Conservation (phyloP, 2,888 invertebrate genomes). For the Anoplius nigerrimus region DNA sequence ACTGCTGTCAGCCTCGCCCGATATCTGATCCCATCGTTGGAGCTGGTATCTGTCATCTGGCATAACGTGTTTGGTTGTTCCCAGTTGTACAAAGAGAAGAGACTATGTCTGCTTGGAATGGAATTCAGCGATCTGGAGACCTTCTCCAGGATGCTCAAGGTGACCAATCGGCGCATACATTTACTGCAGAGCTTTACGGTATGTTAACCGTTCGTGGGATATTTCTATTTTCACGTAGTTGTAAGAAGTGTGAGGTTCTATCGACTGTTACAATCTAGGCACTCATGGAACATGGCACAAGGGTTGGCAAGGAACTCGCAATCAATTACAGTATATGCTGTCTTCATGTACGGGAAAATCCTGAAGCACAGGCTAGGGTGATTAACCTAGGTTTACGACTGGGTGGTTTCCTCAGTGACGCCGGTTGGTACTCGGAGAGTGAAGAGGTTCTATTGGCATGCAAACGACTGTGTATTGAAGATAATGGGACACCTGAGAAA, state of each 20-base stretch:
- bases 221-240: no score
- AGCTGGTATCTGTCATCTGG: no score
- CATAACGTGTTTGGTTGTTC: slow-evolving; percentile 34
- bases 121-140: slow-evolving; percentile 84
- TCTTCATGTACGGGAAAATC: slow-evolving; percentile 50
- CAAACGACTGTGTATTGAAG: slow-evolving; percentile 80
- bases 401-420: slow-evolving; percentile 90
- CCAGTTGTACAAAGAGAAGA: slow-evolving; percentile 84
- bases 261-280: slow-evolving; percentile 68
- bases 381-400: slow-evolving; percentile 69
- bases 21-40: no score
- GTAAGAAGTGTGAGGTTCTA: slow-evolving; percentile 1
- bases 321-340: slow-evolving; percentile 66
- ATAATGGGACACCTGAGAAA: slow-evolving; percentile 77
- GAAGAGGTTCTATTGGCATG: slow-evolving; percentile 84
- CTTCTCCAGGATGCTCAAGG: slow-evolving; percentile 83
- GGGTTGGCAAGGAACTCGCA: slow-evolving; percentile 76
- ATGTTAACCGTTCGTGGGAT: slow-evolving; percentile 22
- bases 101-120: slow-evolving; percentile 81
- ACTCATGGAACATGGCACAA: slow-evolving; percentile 81
- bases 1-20: no score
- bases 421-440: slow-evolving; percentile 90
- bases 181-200: slow-evolving; percentile 86
- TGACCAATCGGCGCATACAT: slow-evolving; percentile 81
- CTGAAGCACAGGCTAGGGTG: slow-evolving; percentile 53